Percentiles rank a stretch among this genome's conserved stretches.
Evolutionary conservation across 2,888 invertebrate genomes (phyloP).

Genomic region (Drosophila pseudotalamancana): DNA sequence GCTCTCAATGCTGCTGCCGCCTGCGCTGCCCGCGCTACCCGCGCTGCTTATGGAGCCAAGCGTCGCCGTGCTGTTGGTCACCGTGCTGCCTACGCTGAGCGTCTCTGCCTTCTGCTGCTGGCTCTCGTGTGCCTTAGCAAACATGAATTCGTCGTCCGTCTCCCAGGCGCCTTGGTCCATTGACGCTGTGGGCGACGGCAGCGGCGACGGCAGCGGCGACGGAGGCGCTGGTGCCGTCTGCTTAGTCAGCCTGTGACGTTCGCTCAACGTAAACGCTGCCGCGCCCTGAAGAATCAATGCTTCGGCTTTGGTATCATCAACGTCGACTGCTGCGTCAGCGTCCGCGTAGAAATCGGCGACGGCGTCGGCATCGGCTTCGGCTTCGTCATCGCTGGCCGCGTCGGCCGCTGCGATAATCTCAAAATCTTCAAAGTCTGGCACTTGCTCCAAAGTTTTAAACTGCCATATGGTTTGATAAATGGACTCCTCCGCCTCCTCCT

Average conservation of each 20-base stretch:
- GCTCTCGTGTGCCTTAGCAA: slow-evolving; percentile 61
- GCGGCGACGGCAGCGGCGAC: slow-evolving; percentile 43
- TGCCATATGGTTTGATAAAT: slow-evolving; percentile 85
- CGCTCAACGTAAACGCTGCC: slow-evolving; percentile 62
- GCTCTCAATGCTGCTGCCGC: slow-evolving; percentile 15
- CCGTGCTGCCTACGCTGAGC: slow-evolving; percentile 79
- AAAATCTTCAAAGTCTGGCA: slow-evolving; percentile 45
- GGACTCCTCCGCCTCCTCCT: slow-evolving; percentile 75
- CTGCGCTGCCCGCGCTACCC: slow-evolving; percentile 19
- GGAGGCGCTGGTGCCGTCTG: slow-evolving; percentile 12
- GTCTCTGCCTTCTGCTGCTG: slow-evolving; percentile 41
- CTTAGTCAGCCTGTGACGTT: slow-evolving; percentile 57
- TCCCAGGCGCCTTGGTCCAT: slow-evolving; percentile 84
- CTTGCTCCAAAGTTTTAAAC: slow-evolving; percentile 80
- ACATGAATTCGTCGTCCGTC: slow-evolving; percentile 83
- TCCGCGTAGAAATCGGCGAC: no score
- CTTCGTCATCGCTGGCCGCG: slow-evolving; percentile 35
- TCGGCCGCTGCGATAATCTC: slow-evolving; percentile 44
- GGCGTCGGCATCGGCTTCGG: slow-evolving; percentile 21
- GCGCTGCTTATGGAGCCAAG: slow-evolving; percentile 68
- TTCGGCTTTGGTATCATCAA: slow-evolving; percentile 40
- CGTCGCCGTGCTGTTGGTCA: slow-evolving; percentile 81
- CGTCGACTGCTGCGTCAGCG: slow-evolving; percentile 14
- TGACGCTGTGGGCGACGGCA: slow-evolving; percentile 62
- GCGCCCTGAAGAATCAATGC: slow-evolving; percentile 55